A percentile compares a stretch with the other conserved stretches of the same genome.
Evolutionary conservation across 2,113 vertebrate genomes (phyloP).

Genomic region (Lepisosteus oculatus): DNA sequence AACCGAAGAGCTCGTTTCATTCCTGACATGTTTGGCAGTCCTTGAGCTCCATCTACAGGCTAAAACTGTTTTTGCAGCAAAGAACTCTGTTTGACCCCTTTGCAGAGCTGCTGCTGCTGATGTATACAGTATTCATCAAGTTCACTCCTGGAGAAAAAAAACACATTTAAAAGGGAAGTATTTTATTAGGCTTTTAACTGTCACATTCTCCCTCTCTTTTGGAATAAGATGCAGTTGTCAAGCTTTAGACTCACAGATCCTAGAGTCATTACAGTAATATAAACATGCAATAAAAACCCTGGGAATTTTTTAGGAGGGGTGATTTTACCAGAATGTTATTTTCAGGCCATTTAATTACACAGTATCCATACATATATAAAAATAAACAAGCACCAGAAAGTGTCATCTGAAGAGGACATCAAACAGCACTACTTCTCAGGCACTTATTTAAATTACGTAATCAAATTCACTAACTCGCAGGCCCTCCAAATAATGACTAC

Average conservation of each 20-base stretch:
- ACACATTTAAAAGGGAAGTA: conserved; percentile 60
- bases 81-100: conserved; percentile 74
- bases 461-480: conserved; percentile 37
- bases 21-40: conserved; percentile 45
- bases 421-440: conserved; percentile 25
- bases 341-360: conserved; percentile 54
- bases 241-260: conserved; percentile 56
- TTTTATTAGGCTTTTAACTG: conserved; percentile 67
- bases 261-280: conserved; percentile 64
- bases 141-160: conserved; percentile 59
- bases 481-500: conserved; percentile 29
- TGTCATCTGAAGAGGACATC: conserved; percentile 37
- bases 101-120: conserved; percentile 54
- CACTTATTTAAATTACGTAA: conserved; percentile 34
- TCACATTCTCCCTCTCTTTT: conserved; percentile 40
- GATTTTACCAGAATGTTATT: conserved; percentile 34
- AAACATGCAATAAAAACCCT: conserved; percentile 51
- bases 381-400: conserved; percentile 38
- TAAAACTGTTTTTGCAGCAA: conserved; percentile 35
- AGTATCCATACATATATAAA: conserved; percentile 20
- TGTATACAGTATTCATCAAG: conserved; percentile 63
- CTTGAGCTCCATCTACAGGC: conserved; percentile 70
- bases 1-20: not conserved
- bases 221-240: conserved; percentile 55
- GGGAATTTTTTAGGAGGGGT: conserved; percentile 41